Conservation (phyloP, 1,140 invertebrate genomes). For the Drosophila varians region DNA sequence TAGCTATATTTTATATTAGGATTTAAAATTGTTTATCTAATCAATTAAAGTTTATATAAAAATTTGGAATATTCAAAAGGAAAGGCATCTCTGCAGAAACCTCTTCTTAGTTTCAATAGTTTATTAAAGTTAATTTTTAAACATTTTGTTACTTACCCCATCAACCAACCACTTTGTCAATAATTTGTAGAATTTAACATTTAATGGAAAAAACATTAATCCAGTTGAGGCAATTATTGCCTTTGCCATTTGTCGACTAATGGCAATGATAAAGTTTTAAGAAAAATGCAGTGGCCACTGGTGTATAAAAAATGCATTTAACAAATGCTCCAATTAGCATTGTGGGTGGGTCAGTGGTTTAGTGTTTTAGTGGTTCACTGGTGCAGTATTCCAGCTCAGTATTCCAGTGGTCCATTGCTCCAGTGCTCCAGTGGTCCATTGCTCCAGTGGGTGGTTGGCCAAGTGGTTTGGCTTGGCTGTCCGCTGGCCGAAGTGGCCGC, state of each 20-base stretch:
- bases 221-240: not conserved
- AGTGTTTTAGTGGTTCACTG: not conserved
- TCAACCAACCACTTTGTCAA: too few species aligned
- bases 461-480: not conserved
- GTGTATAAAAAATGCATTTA: slow-evolving; percentile 37
- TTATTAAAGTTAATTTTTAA: too few species aligned
- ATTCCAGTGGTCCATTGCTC: not conserved
- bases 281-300: slow-evolving; percentile 13
- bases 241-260: slow-evolving; percentile 10
- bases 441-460: not conserved
- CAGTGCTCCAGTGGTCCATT: not conserved
- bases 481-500: not conserved
- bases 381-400: not conserved
- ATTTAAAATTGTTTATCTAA: too few species aligned
- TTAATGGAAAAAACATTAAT: not conserved
- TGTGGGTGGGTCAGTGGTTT: slow-evolving; percentile 17
- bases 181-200: not conserved
- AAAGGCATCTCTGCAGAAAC: too few species aligned
- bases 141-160: too few species aligned
- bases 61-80: not conserved
- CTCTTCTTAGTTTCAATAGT: too few species aligned
- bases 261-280: slow-evolving; percentile 13
- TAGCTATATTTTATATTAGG: too few species aligned
- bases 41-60: too few species aligned
- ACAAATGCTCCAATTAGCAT: slow-evolving; percentile 63